phyloP scores from a whole-genome alignment of 2,113 vertebrate species.

The Pomatostomus ruficeps region DNA sequence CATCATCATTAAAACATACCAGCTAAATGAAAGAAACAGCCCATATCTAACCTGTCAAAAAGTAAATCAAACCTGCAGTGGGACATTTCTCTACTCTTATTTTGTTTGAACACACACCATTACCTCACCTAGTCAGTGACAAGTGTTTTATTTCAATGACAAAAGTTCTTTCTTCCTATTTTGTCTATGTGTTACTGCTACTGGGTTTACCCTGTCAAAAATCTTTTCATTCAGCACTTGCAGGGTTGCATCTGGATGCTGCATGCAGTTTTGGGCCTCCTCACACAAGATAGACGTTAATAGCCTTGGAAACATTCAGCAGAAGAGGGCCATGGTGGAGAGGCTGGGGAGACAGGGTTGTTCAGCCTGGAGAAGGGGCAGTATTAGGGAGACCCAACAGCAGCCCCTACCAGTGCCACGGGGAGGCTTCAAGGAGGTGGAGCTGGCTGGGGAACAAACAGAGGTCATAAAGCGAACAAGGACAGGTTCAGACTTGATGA shows the following conservation, averaged over 20 bases:
- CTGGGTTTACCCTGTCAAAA: background rate
- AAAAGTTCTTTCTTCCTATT: background rate
- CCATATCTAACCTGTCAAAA: background rate
- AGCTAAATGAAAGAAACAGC: background rate
- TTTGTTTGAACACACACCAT: background rate
- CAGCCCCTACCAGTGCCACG: background rate
- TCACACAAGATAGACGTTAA: background rate
- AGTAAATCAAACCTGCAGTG: background rate
- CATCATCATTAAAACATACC: background rate
- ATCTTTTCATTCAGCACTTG: background rate
- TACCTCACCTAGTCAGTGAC: background rate
- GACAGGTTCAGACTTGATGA: background rate
- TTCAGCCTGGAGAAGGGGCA: background rate
- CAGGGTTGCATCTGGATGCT: background rate
- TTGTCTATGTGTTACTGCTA: accelerated
- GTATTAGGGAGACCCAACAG: no score
- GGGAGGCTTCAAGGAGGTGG: background rate
- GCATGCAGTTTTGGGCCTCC: background rate
- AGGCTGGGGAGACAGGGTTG: background rate
- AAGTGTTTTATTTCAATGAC: background rate
- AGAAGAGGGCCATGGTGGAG: background rate
- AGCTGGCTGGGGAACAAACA: background rate
- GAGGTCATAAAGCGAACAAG: background rate
- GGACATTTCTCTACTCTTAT: background rate
- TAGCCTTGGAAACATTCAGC: background rate